Base-by-base conservation (phyloP, 92 coral and sea anemone species). In the Heliopora coerulea region DNA sequence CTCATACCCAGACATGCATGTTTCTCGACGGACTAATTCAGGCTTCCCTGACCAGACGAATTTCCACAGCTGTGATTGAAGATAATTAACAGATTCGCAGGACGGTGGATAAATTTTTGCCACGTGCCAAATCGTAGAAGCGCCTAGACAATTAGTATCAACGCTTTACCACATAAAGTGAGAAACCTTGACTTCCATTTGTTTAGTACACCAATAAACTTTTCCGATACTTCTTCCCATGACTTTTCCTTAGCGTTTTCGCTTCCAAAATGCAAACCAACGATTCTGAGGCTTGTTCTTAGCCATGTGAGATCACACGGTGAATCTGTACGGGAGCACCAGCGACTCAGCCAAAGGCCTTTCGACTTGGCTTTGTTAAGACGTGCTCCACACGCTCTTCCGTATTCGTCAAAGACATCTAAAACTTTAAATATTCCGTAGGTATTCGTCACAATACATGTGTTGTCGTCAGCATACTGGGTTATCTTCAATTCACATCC, bases 401-500 rank as follows among this genome's bases (percentile, higher is more conserved):
- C 84, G 21, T 70, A 80, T 10, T 12, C 37, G 1, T 57, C 62
- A 19, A 70, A 56, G 1, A 42, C 54, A 1, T 70, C 79, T 3
- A 46, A 3, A 13, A 58, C 69, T 28, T 70, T 39, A 2, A 59
- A 27, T 12, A 80, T 70, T 11, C 50, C 63, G 24, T 18, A 35
- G 0, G 63, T 0, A 17, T 34, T 30, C 14, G 64, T 62, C 3
- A 52, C 67, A 15, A 70, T 33, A 29, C 75, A 52, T 0, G 84
- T 80, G 23, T 54, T 48, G 8, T 80, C 84, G 15, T 80, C 84
- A 0, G 84, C 84, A 49, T 59, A 80, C 31, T 80, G 84, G 19
- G 50, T 26, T 0, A 70, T 59, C 9, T 48, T 46, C 0, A 44
- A 79, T 0, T 21, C 54, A 8, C 3, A 3, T 0, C 73, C 72